Evolutionary conservation across 2,888 invertebrate genomes (phyloP).

Genomic region (Nebria brevicollis): DNA sequence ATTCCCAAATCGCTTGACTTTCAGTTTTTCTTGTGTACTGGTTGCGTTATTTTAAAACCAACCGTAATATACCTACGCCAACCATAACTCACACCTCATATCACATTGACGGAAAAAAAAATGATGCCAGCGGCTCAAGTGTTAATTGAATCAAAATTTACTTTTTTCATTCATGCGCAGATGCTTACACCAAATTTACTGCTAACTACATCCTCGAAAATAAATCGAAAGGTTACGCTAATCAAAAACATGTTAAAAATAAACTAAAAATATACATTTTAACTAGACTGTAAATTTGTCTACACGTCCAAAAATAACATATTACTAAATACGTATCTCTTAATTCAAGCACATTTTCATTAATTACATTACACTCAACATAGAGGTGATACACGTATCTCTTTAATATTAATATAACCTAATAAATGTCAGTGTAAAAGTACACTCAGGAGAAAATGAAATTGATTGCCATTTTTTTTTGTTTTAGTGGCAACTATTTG

Average conservation of each 20-base stretch:
- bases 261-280: background rate
- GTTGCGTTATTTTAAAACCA: background rate
- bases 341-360: too few species aligned
- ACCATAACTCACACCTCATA: background rate
- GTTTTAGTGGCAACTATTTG: conserved; percentile 85
- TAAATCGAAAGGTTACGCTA: background rate
- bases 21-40: background rate
- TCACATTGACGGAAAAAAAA: background rate
- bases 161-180: conserved; percentile 7
- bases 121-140: background rate
- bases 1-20: background rate
- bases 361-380: too few species aligned
- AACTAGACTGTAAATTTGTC: background rate
- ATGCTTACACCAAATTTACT: conserved; percentile 1
- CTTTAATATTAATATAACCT: too few species aligned
- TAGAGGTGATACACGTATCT: too few species aligned
- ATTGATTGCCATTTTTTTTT: conserved; percentile 23
- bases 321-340: background rate
- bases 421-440: too few species aligned
- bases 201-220: background rate
- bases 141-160: conserved; percentile 10
- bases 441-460: too few species aligned
- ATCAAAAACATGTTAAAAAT: background rate
- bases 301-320: background rate
- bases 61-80: background rate